These are phyloP conservation scores for Mizuhopecten yessoensis DNA, from an alignment of 1,140 invertebrate species.

Conservation along the genomic window DNA sequence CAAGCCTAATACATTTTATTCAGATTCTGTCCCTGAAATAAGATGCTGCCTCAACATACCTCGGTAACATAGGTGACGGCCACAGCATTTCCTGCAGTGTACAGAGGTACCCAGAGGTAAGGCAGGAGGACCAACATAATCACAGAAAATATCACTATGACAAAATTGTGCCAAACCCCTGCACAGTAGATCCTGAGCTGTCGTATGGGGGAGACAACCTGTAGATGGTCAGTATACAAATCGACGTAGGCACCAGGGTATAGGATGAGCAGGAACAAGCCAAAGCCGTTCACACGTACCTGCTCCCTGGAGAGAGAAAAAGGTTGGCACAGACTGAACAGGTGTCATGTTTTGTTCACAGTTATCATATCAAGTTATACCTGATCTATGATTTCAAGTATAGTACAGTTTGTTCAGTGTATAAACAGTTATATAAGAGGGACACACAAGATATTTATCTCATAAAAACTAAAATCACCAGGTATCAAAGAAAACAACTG, in stretches of 20 bases:
- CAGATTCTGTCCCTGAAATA: no score
- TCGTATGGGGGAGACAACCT: slow-evolving; percentile 87
- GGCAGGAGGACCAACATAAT: slow-evolving; percentile 89
- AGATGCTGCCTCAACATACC: slow-evolving; percentile 79
- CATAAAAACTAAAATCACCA: no score
- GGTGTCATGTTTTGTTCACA: no score
- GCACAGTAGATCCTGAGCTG: slow-evolving; percentile 94
- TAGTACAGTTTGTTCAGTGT: no score
- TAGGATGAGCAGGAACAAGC: slow-evolving; percentile 84
- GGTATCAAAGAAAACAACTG: no score
- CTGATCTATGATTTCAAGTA: no score
- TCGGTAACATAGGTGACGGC: slow-evolving; percentile 88
- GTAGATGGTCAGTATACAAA: slow-evolving; percentile 83
- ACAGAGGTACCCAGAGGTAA: slow-evolving; percentile 90
- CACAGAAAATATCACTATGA: slow-evolving; percentile 90
- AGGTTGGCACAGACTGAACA: not conserved
- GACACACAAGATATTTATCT: no score
- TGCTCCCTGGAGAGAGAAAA: slow-evolving; percentile 79
- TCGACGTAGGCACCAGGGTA: slow-evolving; percentile 86
- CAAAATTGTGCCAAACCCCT: slow-evolving; percentile 98
- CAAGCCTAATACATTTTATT: no score
- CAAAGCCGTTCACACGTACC: slow-evolving; percentile 85
- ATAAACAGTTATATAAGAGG: no score
- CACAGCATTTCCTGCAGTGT: slow-evolving; percentile 89
- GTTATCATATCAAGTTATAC: no score